Conservation (phyloP, 2,797 vertebrate species). For the Tolypeutes matacus region DNA sequence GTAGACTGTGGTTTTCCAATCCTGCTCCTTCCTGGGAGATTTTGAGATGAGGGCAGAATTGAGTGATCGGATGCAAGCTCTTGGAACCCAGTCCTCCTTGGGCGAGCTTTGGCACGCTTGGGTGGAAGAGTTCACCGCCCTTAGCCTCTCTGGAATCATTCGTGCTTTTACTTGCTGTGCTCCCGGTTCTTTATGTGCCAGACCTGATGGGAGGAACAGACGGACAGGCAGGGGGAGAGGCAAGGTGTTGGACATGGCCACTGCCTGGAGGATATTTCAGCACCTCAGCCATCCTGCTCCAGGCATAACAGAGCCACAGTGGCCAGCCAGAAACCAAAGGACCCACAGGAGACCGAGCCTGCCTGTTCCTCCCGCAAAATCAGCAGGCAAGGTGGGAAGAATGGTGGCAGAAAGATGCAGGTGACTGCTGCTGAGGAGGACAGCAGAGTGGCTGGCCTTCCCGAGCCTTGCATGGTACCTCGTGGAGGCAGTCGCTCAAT, state of each 20-base stretch:
- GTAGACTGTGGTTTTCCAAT: background rate
- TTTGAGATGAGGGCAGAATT: background rate
- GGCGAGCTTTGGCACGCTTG: accelerated
- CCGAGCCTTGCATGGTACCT: accelerated
- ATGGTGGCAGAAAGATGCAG: background rate
- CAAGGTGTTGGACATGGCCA: background rate
- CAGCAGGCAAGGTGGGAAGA: background rate
- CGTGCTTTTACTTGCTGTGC: accelerated
- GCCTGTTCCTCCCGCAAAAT: too few relatives aligned
- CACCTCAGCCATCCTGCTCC: background rate
- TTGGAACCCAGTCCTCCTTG: accelerated
- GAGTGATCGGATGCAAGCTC: accelerated
- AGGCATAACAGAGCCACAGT: background rate
- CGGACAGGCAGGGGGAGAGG: accelerated
- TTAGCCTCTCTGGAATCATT: accelerated
- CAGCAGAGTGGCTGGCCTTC: background rate
- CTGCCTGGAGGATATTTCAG: too few relatives aligned
- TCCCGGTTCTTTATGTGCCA: background rate
- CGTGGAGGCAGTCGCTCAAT: background rate
- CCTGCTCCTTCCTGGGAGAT: background rate
- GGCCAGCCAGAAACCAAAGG: too few relatives aligned
- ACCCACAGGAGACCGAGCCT: too few relatives aligned
- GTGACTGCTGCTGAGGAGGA: too few relatives aligned
- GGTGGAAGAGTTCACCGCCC: accelerated
- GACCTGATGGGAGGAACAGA: background rate